These are phyloP conservation scores for Megatriorchis doriae DNA, from an alignment of 2,113 vertebrate genomes.

Conservation along the genomic window DNA sequence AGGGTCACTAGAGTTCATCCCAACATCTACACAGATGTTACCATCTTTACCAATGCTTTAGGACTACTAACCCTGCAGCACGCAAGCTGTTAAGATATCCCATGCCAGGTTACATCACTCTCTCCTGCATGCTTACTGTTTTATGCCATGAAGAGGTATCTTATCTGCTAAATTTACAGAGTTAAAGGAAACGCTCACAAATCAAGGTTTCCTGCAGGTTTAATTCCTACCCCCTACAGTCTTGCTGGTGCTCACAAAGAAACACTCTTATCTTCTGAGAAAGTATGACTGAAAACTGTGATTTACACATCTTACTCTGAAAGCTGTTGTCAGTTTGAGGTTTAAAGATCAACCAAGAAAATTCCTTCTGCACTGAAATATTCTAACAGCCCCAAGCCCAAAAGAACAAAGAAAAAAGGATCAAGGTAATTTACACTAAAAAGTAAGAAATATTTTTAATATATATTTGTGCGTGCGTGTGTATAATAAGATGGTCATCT, in stretches of 20 bases:
- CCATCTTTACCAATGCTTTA: not conserved
- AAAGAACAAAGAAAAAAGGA: not conserved
- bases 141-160: not conserved
- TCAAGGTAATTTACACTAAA: not conserved
- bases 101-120: not conserved
- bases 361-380: not conserved
- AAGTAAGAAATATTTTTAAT: not conserved
- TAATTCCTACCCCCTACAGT: not conserved
- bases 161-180: not conserved
- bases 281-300: not conserved
- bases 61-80: not conserved
- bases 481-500: not conserved
- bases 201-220: not conserved
- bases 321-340: not conserved
- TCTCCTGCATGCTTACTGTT: not conserved
- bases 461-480: accelerated
- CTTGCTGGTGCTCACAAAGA: not conserved
- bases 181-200: not conserved
- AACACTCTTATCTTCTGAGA: not conserved
- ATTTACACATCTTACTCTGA: not conserved
- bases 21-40: not conserved
- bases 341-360: not conserved
- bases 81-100: not conserved
- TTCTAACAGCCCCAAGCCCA: not conserved
- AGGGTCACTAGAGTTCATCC: not conserved